phyloP scores from a whole-genome alignment of 1,140 invertebrate genomes.

The Acarapis woodi region DNA sequence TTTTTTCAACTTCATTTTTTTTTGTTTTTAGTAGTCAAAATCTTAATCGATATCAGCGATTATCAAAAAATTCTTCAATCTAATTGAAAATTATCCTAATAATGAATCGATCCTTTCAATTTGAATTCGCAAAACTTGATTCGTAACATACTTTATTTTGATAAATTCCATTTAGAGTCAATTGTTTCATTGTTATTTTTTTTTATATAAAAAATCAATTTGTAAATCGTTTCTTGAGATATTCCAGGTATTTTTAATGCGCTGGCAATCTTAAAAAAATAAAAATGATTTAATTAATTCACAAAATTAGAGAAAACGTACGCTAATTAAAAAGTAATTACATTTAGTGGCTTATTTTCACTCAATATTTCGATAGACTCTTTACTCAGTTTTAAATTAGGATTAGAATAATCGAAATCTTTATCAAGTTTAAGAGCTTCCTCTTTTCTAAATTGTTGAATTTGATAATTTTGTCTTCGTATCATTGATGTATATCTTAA shows the following conservation, averaged over 20 bases:
- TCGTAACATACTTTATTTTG: too few relatives aligned
- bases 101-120: too few relatives aligned
- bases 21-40: too few relatives aligned
- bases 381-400: constrained; percentile 23
- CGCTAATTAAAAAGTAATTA: constrained; percentile 19
- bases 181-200: too few relatives aligned
- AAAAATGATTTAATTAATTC: neutral
- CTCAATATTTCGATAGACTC: constrained; percentile 29
- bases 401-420: constrained; percentile 38
- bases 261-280: neutral
- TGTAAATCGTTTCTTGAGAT: neutral
- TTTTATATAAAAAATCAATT: neutral
- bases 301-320: neutral
- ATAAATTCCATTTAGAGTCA: too few relatives aligned
- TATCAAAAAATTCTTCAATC: too few relatives aligned
- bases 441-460: constrained; percentile 34
- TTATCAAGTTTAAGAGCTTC: constrained; percentile 34
- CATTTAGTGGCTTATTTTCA: constrained; percentile 33
- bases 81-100: too few relatives aligned
- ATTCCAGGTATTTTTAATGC: neutral
- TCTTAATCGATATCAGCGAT: too few relatives aligned
- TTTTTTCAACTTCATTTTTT: too few relatives aligned
- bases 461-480: constrained; percentile 29
- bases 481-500: constrained; percentile 14
- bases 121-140: too few relatives aligned